Base-by-base conservation (phyloP, 2,888 invertebrate genomes). In the Campaea margaritaria region DNA sequence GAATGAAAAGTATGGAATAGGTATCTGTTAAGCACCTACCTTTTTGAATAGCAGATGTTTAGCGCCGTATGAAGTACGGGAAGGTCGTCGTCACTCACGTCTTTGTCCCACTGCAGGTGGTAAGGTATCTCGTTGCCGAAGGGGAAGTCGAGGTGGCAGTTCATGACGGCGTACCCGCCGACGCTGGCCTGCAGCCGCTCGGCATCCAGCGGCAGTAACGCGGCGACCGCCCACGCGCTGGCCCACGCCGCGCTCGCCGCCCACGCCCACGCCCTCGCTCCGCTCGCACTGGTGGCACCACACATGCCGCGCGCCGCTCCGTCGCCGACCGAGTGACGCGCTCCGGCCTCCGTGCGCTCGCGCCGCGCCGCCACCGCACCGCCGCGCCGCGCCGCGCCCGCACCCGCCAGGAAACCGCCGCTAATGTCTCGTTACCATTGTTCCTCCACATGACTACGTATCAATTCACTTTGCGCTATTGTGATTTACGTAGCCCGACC, bases 71-170 rank as follows among this genome's bases (percentile, higher is more conserved):
- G n/a, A n/a, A n/a, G n/a, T n/a, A n/a, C n/a, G n/a, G 16, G 43
- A 14, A 39, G 21, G 46, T 13, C 13, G 21, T 15, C 9, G 14
- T 27, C 48, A 74, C 96, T 95, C 91, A 97, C 97, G 82, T 96
- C 96, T 90, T 97, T 97, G 79, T 96, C 96, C 98, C 98, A 98
- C 81, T 96, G 95, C 58, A 98, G 93, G 76, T 96, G 95, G 86
- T 97, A 97, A 9, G 97, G 96, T 74, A 97, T 96, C 75, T 95
- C 95, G 79, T 95, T 95, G 78, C 96, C 96, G 83, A 97, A 96
- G 65, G 97, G 97, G 86, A 97, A 98, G 87, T 97, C 96, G 74
- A 98, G 95, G 74, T 96, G 95, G 88, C 97, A 97, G 91, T 96
- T 95, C 87, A 97, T 95, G 69, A 96, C 94, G 55, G 95, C 95